Percentiles rank a stretch among this genome's conserved stretches.
Evolutionary conservation across 23 tunicate species (phyloP).

Genomic region (Halocynthia aurantium): DNA sequence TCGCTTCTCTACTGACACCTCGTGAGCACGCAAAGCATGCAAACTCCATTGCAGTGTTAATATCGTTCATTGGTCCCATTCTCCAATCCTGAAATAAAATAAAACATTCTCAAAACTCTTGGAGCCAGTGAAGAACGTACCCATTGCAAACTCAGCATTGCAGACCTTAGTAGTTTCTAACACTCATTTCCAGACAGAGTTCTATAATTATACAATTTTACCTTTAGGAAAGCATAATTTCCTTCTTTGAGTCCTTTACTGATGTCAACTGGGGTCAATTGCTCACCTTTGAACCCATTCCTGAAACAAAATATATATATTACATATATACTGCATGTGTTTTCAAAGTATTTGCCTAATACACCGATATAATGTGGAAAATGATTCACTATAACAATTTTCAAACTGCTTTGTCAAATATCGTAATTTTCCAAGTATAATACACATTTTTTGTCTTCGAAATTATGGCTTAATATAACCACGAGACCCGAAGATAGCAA

Average conservation of each 20-base stretch:
- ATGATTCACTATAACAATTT: neutral
- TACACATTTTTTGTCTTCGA: too few species aligned
- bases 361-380: neutral
- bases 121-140: neutral
- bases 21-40: constrained; percentile 78
- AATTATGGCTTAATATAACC: too few species aligned
- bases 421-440: too few species aligned
- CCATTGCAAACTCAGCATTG: neutral
- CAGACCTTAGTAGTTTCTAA: too few species aligned
- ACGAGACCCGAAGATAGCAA: too few species aligned
- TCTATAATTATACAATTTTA: neutral
- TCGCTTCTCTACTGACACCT: constrained; percentile 70
- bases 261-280: constrained; percentile 74
- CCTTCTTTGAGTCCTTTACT: constrained; percentile 95
- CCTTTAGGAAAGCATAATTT: constrained; percentile 86
- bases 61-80: constrained; percentile 23
- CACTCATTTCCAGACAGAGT: too few species aligned
- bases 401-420: too few species aligned
- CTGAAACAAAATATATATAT: constrained; percentile 18
- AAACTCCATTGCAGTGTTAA: constrained; percentile 60
- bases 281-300: constrained; percentile 91
- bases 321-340: too few species aligned
- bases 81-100: constrained; percentile 50
- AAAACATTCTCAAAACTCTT: neutral
- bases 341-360: too few species aligned